Percentiles rank a stretch among this genome's conserved stretches.
Evolutionary conservation across 2,113 vertebrate species (phyloP).

Genomic region (Mesembrinibis cayennensis): DNA sequence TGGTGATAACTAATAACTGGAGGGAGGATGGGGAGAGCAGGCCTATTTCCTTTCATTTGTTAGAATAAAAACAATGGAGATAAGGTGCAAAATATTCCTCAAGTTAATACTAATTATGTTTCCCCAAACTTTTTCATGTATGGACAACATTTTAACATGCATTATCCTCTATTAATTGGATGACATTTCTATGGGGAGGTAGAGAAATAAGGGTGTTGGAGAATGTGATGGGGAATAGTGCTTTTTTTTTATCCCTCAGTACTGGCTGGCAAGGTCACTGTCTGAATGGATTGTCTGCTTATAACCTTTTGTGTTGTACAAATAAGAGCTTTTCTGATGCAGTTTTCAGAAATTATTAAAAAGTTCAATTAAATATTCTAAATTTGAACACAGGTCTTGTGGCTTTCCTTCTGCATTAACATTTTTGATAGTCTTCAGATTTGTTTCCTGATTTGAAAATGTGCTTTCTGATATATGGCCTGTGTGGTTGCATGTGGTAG

Average conservation of each 20-base stretch:
- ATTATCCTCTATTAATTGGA: background rate
- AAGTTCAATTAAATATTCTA: background rate
- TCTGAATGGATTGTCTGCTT: background rate
- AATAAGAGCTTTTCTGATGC: background rate
- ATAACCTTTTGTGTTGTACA: background rate
- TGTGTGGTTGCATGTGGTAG: background rate
- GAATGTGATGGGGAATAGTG: background rate
- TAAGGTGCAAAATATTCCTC: background rate
- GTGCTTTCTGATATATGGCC: background rate
- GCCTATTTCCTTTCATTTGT: background rate
- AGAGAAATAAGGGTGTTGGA: background rate
- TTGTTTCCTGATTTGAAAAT: background rate
- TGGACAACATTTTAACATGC: background rate
- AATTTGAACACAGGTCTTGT: background rate
- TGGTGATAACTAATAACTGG: background rate
- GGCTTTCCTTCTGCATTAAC: background rate
- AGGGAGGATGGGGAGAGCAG: background rate
- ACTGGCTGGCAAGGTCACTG: background rate
- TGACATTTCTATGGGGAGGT: background rate
- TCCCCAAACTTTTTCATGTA: background rate
- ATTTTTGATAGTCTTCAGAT: background rate
- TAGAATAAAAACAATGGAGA: background rate
- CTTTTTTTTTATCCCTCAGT: background rate
- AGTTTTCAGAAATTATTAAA: background rate
- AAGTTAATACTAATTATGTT: background rate